Evolutionary conservation across 2,888 invertebrate species (phyloP).

Genomic region (Tethea ocularis): DNA sequence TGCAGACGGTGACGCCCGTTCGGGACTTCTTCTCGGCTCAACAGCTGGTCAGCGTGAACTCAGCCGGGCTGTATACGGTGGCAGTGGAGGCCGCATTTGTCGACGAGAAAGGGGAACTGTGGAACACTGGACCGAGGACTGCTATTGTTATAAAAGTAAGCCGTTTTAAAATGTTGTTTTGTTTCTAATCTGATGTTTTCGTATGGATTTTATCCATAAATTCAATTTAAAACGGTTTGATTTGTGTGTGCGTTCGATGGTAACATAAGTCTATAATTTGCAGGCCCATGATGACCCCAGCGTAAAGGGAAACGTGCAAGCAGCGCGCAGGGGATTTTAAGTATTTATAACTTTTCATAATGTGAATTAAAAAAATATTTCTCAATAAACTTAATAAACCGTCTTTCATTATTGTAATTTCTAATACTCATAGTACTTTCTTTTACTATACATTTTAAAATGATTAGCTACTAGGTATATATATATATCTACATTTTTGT

Average conservation of each 20-base stretch:
- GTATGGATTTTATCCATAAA: too few species aligned
- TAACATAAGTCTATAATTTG: slow-evolving; percentile 23
- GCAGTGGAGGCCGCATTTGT: slow-evolving; percentile 93
- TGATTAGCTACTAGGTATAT: too few species aligned
- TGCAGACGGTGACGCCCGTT: slow-evolving; percentile 94
- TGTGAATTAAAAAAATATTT: too few species aligned
- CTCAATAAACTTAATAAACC: too few species aligned
- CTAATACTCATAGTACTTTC: too few species aligned
- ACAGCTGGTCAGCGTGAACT: slow-evolving; percentile 89
- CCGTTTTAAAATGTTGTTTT: too few species aligned
- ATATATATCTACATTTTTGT: neutral
- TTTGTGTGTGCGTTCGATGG: neutral
- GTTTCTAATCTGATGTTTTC: too few species aligned
- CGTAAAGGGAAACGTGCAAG: slow-evolving; percentile 57
- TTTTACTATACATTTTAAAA: neutral
- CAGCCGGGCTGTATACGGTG: slow-evolving; percentile 82
- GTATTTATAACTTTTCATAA: neutral
- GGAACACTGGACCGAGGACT: slow-evolving; percentile 95
- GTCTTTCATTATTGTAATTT: neutral
- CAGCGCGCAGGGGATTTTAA: slow-evolving; percentile 58
- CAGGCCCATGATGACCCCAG: slow-evolving; percentile 71
- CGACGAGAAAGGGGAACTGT: slow-evolving; percentile 91
- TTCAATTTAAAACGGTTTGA: too few species aligned
- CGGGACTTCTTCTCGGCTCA: slow-evolving; percentile 97
- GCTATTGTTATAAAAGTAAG: slow-evolving; percentile 88